Percentiles rank a stretch among this genome's conserved stretches.
Conservation (phyloP, 2,888 invertebrate genomes). For the Mechanitis mazaeus region DNA sequence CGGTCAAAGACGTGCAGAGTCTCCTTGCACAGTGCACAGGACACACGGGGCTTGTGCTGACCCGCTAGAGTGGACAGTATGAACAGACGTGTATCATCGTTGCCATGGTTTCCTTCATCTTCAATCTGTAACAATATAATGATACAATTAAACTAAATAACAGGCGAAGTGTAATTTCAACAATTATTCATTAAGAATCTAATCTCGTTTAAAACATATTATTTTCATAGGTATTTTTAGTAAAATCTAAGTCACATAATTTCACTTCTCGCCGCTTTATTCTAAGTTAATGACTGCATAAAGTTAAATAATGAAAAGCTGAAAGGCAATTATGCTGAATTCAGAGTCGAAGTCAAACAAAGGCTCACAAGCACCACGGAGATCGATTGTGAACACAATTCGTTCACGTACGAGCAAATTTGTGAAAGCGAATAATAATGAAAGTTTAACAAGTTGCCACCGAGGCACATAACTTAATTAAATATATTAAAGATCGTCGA, state of each 20-base stretch:
- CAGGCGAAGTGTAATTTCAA: background rate
- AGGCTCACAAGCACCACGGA: slow-evolving; percentile 60
- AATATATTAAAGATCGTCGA: slow-evolving; percentile 61
- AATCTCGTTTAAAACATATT: too few relatives aligned
- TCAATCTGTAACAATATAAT: slow-evolving; percentile 86
- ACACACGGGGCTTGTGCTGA: slow-evolving; percentile 89
- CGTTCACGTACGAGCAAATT: slow-evolving; percentile 72
- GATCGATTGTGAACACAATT: slow-evolving; percentile 72
- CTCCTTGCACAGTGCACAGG: slow-evolving; percentile 92
- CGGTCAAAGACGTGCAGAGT: slow-evolving; percentile 96
- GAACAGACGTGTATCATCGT: slow-evolving; percentile 97
- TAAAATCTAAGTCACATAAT: slow-evolving; percentile 62
- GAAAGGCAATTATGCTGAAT: slow-evolving; percentile 76
- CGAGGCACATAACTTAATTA: slow-evolving; percentile 61
- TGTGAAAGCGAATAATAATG: slow-evolving; percentile 70
- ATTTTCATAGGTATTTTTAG: background rate
- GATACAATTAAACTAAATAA: too few relatives aligned
- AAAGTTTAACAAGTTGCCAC: slow-evolving; percentile 70
- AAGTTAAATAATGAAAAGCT: slow-evolving; percentile 76
- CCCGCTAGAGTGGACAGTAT: slow-evolving; percentile 96
- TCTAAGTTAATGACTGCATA: slow-evolving; percentile 75
- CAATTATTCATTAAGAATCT: too few relatives aligned
- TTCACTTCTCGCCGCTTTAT: slow-evolving; percentile 71
- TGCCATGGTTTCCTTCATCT: slow-evolving; percentile 98
- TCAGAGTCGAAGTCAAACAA: slow-evolving; percentile 75